These are phyloP conservation scores for Psettodes erumei DNA, from an alignment of 2,113 vertebrate genomes.

Conservation along the genomic window DNA sequence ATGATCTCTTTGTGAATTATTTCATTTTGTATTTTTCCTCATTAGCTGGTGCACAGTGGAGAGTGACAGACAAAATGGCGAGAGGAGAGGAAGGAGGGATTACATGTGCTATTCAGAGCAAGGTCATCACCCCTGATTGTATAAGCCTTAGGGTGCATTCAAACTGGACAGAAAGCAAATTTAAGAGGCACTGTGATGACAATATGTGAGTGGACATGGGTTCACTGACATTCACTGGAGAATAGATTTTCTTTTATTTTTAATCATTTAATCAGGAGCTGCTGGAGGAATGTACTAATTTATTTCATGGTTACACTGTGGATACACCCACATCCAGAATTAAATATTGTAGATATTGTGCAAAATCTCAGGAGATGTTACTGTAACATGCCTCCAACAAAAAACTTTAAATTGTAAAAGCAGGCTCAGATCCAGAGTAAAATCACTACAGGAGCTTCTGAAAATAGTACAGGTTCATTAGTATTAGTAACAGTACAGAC, in stretches of 20 bases:
- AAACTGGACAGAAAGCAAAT: constrained; percentile 20
- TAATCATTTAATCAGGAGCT: constrained; percentile 26
- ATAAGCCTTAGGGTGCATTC: constrained; percentile 15
- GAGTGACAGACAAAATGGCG: neutral
- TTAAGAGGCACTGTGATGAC: neutral
- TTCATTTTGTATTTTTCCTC: neutral
- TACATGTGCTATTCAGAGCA: neutral
- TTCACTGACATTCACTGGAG: constrained; percentile 18
- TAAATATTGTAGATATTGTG: constrained; percentile 2
- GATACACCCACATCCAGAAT: neutral
- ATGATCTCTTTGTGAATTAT: neutral
- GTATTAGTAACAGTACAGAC: neutral
- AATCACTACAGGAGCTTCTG: neutral
- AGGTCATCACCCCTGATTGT: neutral
- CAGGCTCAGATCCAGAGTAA: neutral
- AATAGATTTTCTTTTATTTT: neutral
- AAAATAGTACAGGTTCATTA: neutral
- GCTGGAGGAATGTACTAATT: constrained; percentile 29
- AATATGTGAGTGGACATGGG: neutral
- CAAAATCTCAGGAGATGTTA: neutral
- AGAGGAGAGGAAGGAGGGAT: neutral
- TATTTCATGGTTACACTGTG: constrained; percentile 33
- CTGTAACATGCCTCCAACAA: neutral
- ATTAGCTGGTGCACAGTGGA: neutral
- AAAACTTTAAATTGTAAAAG: constrained; percentile 11